Evolutionary conservation across 2,113 vertebrate genomes (phyloP).

Genomic region (Platanista minor): DNA sequence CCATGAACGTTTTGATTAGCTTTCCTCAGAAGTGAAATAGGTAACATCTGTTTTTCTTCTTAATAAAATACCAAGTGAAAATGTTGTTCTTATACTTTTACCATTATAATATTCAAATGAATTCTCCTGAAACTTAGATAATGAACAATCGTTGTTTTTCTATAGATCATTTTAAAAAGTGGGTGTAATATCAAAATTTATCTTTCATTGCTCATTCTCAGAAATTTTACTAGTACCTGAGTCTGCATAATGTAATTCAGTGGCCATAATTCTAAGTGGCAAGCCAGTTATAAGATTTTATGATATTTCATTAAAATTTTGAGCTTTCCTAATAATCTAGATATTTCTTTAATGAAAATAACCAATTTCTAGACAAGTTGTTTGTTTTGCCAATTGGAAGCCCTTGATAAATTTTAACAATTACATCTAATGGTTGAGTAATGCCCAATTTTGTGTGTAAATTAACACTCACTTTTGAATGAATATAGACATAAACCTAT

Average conservation of each 20-base stretch:
- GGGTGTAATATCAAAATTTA: not conserved
- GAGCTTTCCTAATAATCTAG: not conserved
- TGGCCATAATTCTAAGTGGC: not conserved
- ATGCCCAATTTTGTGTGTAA: not conserved
- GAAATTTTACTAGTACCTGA: conserved; percentile 3
- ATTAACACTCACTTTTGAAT: not conserved
- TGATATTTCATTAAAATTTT: conserved; percentile 25
- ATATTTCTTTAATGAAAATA: not conserved
- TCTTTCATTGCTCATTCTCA: not conserved
- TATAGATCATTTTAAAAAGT: conserved; percentile 7
- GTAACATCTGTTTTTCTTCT: conserved; percentile 16
- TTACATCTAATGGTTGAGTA: not conserved
- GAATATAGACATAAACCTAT: not conserved
- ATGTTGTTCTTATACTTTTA: not conserved
- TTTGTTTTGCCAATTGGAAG: not conserved
- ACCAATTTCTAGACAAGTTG: not conserved
- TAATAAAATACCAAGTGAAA: conserved; percentile 10
- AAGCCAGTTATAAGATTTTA: not conserved
- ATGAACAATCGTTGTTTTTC: not conserved
- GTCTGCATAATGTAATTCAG: not conserved
- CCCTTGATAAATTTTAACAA: not conserved
- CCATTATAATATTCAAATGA: not conserved
- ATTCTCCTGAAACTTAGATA: not conserved
- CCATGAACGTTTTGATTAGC: not conserved
- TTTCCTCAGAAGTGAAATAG: not conserved